Base-by-base conservation (phyloP, 1,140 invertebrate species). In the Protaetia brevitarsis region DNA sequence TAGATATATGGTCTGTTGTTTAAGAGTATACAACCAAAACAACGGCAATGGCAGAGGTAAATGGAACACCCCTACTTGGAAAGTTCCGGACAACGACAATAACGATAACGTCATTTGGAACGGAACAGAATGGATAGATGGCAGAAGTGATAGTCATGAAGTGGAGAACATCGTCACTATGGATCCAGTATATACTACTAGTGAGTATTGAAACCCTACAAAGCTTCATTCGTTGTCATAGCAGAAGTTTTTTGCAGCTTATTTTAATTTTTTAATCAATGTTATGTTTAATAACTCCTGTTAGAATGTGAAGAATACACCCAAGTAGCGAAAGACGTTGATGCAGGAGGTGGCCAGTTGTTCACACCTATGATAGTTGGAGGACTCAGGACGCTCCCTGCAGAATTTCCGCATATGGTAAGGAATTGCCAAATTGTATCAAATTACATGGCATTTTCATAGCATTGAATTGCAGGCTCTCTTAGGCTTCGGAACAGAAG, bases 391-490 rank as follows among this genome's bases (percentile, higher is more conserved):
- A 51, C 41, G 1, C 19, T 23, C 11, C 16, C 41, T 5, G 10
- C 21, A 19, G 41, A 51, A 51, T 51, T 51, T 23, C 41, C 41
- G 2, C 41, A 51, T 23, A 51, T 51, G 41, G 41, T 51, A 51
- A 51, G 19, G 11, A n/a, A n/a, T n/a, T n/a, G 0, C 19, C 5
- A 8, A 7, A 4, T 51, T 51, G 19, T 51, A 19, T 51, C 3
- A 1, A n/a, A n/a, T n/a, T n/a, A n/a, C n/a, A n/a, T n/a, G n/a
- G n/a, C n/a, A n/a, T 51, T 8, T 23, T 2, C 37, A 51, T 13
- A 37, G n/a, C n/a, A 37, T 30, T 13, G 37, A n/a, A 11, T 68
- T 65, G 16, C 8, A 67, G 66, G 62, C 66, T 11, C 10, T 59
- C n/a, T n/a, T 67, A 1, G 66, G 66, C 0, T 67, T 13, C 29